Conservation (phyloP, 2,888 invertebrate species). For the Tinea pellionella region DNA sequence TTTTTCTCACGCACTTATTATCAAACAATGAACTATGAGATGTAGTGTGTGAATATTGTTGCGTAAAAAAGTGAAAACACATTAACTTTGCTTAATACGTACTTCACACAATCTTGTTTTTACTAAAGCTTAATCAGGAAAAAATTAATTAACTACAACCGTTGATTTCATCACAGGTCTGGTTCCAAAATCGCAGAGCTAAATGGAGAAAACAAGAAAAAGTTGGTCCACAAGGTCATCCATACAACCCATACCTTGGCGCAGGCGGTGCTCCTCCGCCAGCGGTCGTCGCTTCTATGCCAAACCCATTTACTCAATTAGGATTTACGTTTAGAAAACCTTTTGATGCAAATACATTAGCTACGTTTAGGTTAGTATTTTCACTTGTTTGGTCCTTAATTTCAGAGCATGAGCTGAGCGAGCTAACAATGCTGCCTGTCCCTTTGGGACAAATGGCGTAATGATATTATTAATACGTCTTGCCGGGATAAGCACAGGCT, state of each 20-base stretch:
- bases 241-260: constrained; percentile 86
- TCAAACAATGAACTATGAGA: constrained; percentile 4
- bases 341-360: constrained; percentile 75
- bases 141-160: not conserved
- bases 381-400: not conserved
- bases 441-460: too few species aligned
- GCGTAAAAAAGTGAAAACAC: not conserved
- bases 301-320: constrained; percentile 84
- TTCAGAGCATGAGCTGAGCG: too few species aligned
- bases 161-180: constrained; percentile 73
- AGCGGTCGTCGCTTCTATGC: constrained; percentile 80
- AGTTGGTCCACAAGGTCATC: constrained; percentile 90
- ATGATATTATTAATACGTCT: too few species aligned
- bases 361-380: constrained; percentile 73
- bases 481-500: too few species aligned
- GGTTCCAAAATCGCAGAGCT: constrained; percentile 93
- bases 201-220: constrained; percentile 96
- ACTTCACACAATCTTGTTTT: not conserved
- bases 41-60: not conserved
- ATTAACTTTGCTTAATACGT: not conserved
- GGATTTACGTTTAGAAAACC: constrained; percentile 82
- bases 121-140: not conserved
- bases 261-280: constrained; percentile 74
- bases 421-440: too few species aligned
- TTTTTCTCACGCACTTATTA: constrained; percentile 11